phyloP scores from a whole-genome alignment of 2,888 invertebrate species.

The Melieria picta region DNA sequence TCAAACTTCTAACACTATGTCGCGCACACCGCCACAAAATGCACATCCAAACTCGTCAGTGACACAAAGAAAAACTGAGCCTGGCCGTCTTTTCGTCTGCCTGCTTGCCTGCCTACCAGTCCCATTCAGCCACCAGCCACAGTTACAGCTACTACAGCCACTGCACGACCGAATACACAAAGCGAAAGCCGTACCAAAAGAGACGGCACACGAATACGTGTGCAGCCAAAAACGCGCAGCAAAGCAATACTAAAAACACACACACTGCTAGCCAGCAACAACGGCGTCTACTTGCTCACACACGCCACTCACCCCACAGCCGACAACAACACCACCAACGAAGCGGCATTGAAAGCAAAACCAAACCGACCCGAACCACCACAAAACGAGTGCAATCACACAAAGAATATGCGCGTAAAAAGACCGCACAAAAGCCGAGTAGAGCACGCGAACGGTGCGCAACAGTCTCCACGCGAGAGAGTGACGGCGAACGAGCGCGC shows the following conservation, averaged over 20 bases:
- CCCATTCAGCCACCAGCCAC: slow-evolving; percentile 4
- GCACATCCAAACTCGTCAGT: slow-evolving; percentile 39
- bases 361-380: no score
- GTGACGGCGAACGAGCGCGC: not conserved
- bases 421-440: no score
- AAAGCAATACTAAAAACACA: no score
- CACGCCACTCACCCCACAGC: no score
- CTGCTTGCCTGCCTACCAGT: slow-evolving; percentile 11
- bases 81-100: slow-evolving; percentile 8
- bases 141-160: slow-evolving; percentile 3
- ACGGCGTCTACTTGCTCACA: no score
- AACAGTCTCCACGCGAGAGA: not conserved
- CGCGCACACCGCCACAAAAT: slow-evolving; percentile 22
- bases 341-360: no score
- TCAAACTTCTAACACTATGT: not conserved
- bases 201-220: no score
- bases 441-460: no score
- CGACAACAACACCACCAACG: no score
- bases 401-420: not conserved
- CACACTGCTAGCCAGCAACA: no score
- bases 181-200: no score
- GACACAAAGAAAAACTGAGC: slow-evolving; percentile 46
- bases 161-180: not conserved
- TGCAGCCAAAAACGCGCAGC: no score
- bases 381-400: not conserved